A percentile compares a stretch with the other conserved stretches of the same genome.
Evolutionary conservation across 2,888 invertebrate species (phyloP).

Genomic region (Adelphocoris suturalis): DNA sequence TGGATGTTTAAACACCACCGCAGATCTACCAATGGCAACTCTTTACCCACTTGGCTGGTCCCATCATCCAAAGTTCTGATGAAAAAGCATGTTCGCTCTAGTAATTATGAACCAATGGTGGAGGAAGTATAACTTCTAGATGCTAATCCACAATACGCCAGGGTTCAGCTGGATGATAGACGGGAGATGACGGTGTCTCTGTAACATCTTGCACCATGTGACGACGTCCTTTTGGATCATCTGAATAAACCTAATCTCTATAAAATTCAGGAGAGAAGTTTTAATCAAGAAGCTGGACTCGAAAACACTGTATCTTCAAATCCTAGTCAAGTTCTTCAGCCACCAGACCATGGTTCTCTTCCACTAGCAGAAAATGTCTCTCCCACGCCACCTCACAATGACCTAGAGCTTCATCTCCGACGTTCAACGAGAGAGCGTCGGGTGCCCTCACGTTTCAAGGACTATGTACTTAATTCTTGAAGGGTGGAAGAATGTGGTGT

Average conservation of each 20-base stretch:
- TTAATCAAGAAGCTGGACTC: not conserved
- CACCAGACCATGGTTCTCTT: not conserved
- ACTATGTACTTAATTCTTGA: not conserved
- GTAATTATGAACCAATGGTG: constrained; percentile 32
- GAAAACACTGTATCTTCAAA: no score
- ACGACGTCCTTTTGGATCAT: not conserved
- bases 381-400: not conserved
- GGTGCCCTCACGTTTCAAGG: not conserved
- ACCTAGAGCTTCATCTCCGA: not conserved
- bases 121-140: not conserved
- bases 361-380: not conserved
- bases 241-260: not conserved
- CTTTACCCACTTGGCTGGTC: constrained; percentile 45
- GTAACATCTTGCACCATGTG: constrained; percentile 8
- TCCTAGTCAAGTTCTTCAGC: not conserved
- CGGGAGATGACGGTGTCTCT: constrained; percentile 41
- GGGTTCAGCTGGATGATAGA: constrained; percentile 19
- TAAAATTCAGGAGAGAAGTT: not conserved
- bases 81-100: constrained; percentile 32
- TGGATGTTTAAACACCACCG: not conserved
- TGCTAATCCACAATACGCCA: constrained; percentile 14
- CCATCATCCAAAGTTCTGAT: constrained; percentile 38
- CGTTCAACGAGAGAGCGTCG: not conserved
- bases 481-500: not conserved
- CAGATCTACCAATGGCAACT: not conserved